Evolutionary conservation across 2,888 invertebrate species (phyloP).

Genomic region (Lepetodrilus schrolli): DNA sequence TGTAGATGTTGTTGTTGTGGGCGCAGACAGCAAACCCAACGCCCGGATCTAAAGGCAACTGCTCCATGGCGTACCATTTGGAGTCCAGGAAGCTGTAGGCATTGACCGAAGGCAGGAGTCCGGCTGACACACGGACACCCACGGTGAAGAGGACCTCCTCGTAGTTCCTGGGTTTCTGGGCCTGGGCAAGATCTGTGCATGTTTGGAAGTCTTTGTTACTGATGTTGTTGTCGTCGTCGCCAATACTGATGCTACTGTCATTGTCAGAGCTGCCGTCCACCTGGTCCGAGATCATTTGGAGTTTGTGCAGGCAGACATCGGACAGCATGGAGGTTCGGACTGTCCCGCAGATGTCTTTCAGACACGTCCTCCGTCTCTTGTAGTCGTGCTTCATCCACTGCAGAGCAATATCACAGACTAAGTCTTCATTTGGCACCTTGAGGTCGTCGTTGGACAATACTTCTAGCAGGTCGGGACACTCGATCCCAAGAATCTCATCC

Average conservation of each 20-base stretch:
- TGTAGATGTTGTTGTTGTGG: constrained; percentile 43
- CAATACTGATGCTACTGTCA: background rate
- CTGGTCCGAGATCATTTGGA: background rate
- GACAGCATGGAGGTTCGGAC: constrained; percentile 40
- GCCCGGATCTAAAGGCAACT: constrained; percentile 46
- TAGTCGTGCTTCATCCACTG: constrained; percentile 81
- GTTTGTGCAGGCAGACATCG: constrained; percentile 33
- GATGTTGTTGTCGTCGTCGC: background rate
- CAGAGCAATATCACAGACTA: constrained; percentile 83
- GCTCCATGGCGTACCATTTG: constrained; percentile 45
- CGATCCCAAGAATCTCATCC: constrained; percentile 77
- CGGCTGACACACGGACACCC: constrained; percentile 43
- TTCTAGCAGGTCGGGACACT: constrained; percentile 83
- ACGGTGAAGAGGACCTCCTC: constrained; percentile 47
- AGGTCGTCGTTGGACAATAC: constrained; percentile 87
- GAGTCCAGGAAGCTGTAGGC: constrained; percentile 45
- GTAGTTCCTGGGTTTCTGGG: constrained; percentile 38
- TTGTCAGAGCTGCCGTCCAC: background rate
- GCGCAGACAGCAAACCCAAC: constrained; percentile 49
- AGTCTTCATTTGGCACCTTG: constrained; percentile 89
- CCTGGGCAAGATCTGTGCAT: background rate
- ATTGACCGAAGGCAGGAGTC: constrained; percentile 46
- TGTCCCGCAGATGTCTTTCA: constrained; percentile 36
- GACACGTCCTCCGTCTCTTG: constrained; percentile 30
- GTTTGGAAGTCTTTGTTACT: background rate